Evolutionary conservation across 2,113 vertebrate genomes (phyloP).

Genomic region (Ageneiosus marmoratus): DNA sequence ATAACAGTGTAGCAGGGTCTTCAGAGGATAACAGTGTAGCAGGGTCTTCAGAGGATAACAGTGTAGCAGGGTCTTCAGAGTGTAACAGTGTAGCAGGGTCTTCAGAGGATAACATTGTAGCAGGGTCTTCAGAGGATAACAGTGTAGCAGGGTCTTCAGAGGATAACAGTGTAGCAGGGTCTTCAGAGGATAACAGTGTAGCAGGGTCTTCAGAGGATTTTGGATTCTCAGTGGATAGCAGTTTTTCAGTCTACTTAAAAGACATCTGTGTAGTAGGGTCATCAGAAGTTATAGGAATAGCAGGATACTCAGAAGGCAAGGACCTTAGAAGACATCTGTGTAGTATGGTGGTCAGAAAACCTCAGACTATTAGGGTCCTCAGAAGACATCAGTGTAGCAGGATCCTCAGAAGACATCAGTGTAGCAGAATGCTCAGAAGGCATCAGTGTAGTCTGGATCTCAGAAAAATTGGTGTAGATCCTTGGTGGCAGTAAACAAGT

Average conservation of each 20-base stretch:
- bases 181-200: not conserved
- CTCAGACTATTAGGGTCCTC: not conserved
- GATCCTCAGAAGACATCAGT: not conserved
- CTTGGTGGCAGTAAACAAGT: too few relatives aligned
- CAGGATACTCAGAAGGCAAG: not conserved
- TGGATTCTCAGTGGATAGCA: not conserved
- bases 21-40: not conserved
- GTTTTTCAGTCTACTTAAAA: not conserved
- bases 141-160: not conserved
- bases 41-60: not conserved
- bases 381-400: not conserved
- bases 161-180: not conserved
- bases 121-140: not conserved
- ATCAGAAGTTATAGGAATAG: not conserved
- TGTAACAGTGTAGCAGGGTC: not conserved
- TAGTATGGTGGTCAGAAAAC: not conserved
- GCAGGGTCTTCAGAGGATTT: not conserved
- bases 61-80: not conserved
- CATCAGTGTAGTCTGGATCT: not conserved
- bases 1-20: not conserved
- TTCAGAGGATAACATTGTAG: not conserved
- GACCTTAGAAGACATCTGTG: not conserved
- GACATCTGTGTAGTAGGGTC: not conserved
- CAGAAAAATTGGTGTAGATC: not conserved
- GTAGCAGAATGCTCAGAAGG: not conserved